Conservation (phyloP, 2,797 vertebrate genomes). For the Cyclura pinguis region DNA sequence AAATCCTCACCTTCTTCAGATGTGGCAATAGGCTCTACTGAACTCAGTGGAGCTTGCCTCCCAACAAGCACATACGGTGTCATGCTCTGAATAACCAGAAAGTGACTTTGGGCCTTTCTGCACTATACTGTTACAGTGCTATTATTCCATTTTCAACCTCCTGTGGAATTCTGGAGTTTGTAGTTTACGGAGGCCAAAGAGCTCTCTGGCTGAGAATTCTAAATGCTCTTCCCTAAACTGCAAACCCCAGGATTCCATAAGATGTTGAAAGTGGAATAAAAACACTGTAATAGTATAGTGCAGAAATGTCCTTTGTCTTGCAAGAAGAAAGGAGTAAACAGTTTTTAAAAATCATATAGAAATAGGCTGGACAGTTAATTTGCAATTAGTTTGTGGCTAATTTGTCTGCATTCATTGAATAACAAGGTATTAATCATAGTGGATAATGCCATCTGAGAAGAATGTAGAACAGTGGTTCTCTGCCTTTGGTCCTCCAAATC, state of each 20-base stretch:
- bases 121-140: no score
- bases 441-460: conserved; percentile 25
- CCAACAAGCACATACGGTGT: not conserved
- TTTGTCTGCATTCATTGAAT: conserved; percentile 37
- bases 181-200: no score
- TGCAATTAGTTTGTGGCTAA: conserved; percentile 47
- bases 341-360: not conserved
- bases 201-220: no score
- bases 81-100: conserved; percentile 12
- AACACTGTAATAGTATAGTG: no score
- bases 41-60: not conserved
- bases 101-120: fast-evolving
- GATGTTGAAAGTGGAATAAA: no score
- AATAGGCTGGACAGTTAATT: conserved; percentile 43
- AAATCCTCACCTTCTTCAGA: not conserved
- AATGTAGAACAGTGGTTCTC: not conserved
- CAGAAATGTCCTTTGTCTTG: not conserved
- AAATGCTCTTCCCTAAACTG: no score
- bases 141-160: no score
- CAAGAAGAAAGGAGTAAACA: conserved; percentile 2
- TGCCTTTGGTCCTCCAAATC: no score
- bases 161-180: no score
- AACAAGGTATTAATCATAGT: conserved; percentile 39
- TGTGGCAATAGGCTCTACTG: not conserved
- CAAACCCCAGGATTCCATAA: no score